Base-by-base conservation (phyloP, 2,113 vertebrate genomes). In the Spea bombifrons region DNA sequence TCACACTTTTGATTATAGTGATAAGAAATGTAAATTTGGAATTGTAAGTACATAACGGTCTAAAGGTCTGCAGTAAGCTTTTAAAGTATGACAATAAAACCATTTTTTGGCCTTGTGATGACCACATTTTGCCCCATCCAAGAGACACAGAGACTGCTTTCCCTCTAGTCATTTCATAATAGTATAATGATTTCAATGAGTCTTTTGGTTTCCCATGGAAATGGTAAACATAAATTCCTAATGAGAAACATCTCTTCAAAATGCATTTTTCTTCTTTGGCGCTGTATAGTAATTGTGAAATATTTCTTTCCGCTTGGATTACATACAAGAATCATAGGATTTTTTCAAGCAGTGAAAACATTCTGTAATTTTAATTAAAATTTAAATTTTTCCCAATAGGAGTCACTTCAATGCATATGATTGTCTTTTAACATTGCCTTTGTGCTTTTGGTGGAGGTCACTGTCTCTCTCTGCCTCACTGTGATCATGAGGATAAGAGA, bases 161-260 rank as follows among this genome's bases (percentile, higher is more conserved):
- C 73, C 73, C 73, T 75, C 73, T 75, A 61, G 59, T 75, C 59
- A 75, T 75, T 57, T 4, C 48, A 49, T 65, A 75, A 75, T 65
- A 50, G 45, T 44, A 10, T 65, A 75, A 75, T 75, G 73, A 65
- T 61, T 64, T 57, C 73, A 65, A 75, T n/a, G 7, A 75, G n/a
- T 65, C 15, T 50, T 74, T 75, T 43, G 73, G 59, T 75, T 75
- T 75, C 73, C 65, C 73, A 75, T 75, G 73, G 73, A 75, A 65
- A 65, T 75, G 61, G 61, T 50, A 75, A 65, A 75, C 73, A 75
- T 47, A 75, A 74, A 47, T 52, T 43, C 50, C 17, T 75, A 75
- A 75, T 75, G 59, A 13, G 6, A 75, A 75, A 75, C 73, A 75
- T 65, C 57, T 75, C 8, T 65, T 5, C 9, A 61, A 49, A 49